Evolutionary conservation across 2,113 vertebrate genomes (phyloP), one percentile per base, ranked within the genome.

Genomic region (Nesogale talazaci): DNA sequence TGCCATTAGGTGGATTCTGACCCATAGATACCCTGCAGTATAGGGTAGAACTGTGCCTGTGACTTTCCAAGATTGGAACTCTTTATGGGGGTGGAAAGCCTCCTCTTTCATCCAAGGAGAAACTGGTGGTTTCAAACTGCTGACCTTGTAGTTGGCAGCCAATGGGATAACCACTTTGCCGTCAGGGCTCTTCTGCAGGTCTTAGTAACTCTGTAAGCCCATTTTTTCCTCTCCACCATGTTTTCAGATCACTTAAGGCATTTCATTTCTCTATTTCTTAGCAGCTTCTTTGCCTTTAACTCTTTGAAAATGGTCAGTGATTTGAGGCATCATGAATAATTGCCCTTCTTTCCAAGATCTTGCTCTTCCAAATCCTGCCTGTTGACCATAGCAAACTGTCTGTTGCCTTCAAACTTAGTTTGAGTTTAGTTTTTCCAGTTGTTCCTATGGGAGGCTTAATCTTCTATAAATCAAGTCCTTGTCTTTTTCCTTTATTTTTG

Each of bases 391-490:
- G 46, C 46, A 52, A 34, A 2, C 3, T 46, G 76, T 77, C 69
- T 72, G 52, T 89, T 82, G 69, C 42, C 61, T 59, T 82, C 38
- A 92, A 59, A 17, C 22, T 82, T 89, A 4, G 27, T 94, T 74
- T 74, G 15, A 94, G 83, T 69, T 4, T 22, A 77, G n/a, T 29
- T 86, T 36, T 89, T 79, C 6, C 65, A 10, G 31, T 40, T 70
- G n/a, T 52, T 63, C 25, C 76, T 80, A 52, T 86, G 27, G 42
- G 29, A 46, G 27, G 12, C 46, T 91, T 38, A 4, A 4, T 67
- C 65, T 83, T 22, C n/a, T 56, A 25, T 57, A 72, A 86, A 86
- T 40, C 17, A 29, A 90, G 74, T 8, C 1, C 4, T 31, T 61
- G 23, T n/a, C 25, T 61, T 61, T 61, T 22, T 61, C 2, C n/a